Evolutionary conservation across 2,797 vertebrate species (phyloP), one percentile per base, ranked within the genome.

Genomic region (Cuculus canorus): DNA sequence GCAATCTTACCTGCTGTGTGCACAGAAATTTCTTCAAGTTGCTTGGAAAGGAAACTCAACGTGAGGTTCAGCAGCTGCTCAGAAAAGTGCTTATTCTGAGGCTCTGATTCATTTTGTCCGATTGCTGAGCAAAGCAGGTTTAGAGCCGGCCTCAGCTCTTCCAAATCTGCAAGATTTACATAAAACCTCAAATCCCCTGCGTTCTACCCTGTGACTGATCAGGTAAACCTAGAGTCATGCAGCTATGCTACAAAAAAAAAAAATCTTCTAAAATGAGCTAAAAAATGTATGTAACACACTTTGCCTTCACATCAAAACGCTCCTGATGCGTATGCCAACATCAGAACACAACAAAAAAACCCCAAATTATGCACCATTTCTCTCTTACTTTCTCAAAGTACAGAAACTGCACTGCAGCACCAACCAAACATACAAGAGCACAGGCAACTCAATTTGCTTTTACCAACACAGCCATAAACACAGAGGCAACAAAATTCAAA

Each of bases 41-140:
- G 99, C 22, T 97, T 98, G 97, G 98, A 98, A 37, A 99, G 98
- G 88, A 99, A 99, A 78, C 91, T 95, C 57, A 99, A 69, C 0
- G 99, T 99, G 93, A 99, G 98, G 96, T 96, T 98, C 75, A 99
- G 98, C 83, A 99, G 98, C 86, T 99, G 99, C 79, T 99, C 99
- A 3, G 99, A 99, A 87, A 99, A 99, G 94, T 98, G 99, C 56
- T 98, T 99, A 93, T 99, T 99, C 88, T 99, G 98, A 61, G 98
- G 97, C 94, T 99, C 99, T 28, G 97, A 96, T 85, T 99, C 97
- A 2, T 98, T 99, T n/a, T 98, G 99, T 90, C 93, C 98, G 97
- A 99, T 98, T 2, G 99, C 98, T 12, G 97, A 98, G 75, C 97
- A 98, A 56, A 99, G 97, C 66, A 99, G 96, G 96, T 99, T 98